phyloP scores from a whole-genome alignment of 2,113 vertebrate genomes.

The Hoplias malabaricus region DNA sequence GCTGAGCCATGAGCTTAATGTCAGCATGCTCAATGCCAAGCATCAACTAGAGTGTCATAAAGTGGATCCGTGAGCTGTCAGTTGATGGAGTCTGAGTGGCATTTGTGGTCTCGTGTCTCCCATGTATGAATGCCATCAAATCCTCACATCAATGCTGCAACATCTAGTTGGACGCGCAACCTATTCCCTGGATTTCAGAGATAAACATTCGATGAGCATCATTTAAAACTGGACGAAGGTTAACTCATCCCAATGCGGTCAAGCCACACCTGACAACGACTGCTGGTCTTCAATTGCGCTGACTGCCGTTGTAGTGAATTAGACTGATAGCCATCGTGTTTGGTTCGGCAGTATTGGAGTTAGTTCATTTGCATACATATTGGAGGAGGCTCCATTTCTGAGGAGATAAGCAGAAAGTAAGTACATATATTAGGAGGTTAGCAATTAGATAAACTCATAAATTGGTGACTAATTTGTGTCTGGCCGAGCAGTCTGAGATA shows the following conservation, averaged over 20 bases:
- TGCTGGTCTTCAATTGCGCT: not conserved
- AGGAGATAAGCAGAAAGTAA: not conserved
- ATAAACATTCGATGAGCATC: too few species aligned
- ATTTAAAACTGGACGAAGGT: too few species aligned
- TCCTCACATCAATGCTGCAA: too few species aligned
- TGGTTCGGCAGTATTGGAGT: not conserved
- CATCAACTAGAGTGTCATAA: too few species aligned
- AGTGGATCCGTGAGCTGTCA: too few species aligned
- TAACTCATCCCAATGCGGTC: not conserved
- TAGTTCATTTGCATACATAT: conserved; percentile 40
- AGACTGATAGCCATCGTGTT: conserved; percentile 2
- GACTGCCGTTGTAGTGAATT: not conserved
- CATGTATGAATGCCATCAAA: too few species aligned
- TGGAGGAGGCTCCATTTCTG: conserved; percentile 20
- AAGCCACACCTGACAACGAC: not conserved
- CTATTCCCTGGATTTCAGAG: too few species aligned
- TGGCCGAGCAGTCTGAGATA: not conserved
- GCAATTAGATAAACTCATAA: conserved; percentile 18
- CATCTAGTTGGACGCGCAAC: too few species aligned
- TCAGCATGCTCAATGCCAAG: too few species aligned
- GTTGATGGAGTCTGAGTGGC: too few species aligned
- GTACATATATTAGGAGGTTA: conserved; percentile 4
- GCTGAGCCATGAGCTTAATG: too few species aligned
- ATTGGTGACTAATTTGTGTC: not conserved
- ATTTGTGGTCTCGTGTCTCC: too few species aligned